Conservation (phyloP, 2,888 invertebrate species). For the Marasmarcha lunaedactyla region DNA sequence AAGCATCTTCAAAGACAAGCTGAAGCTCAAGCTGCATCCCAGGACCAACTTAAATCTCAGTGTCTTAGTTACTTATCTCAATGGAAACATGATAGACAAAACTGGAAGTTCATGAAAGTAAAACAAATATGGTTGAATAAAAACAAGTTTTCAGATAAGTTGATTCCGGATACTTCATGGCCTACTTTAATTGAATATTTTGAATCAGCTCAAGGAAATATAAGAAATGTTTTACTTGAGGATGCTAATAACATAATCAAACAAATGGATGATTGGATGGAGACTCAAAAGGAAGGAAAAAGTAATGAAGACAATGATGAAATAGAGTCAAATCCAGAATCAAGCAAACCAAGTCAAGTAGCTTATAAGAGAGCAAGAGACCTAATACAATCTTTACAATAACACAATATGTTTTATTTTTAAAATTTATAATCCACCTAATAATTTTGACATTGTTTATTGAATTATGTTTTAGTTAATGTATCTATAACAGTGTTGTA, state of each 20-base stretch:
- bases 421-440: conserved; percentile 21
- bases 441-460: too few relatives aligned
- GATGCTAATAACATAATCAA: conserved; percentile 75
- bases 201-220: conserved; percentile 75
- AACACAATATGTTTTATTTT: conserved; percentile 27
- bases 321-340: conserved; percentile 22
- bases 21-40: conserved; percentile 61
- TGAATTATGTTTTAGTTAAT: too few relatives aligned
- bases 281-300: conserved; percentile 30
- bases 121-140: conserved; percentile 82
- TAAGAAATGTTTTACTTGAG: conserved; percentile 71
- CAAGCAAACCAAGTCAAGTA: conserved; percentile 43
- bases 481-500: conserved; percentile 16
- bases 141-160: conserved; percentile 72
- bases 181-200: conserved; percentile 78
- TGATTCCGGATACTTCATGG: conserved; percentile 74
- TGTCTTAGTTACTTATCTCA: conserved; percentile 76
- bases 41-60: conserved; percentile 68
- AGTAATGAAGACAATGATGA: conserved; percentile 30
- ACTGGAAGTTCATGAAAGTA: conserved; percentile 87
- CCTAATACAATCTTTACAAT: conserved; percentile 74
- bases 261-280: conserved; percentile 67
- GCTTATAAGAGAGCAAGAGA: conserved; percentile 74
- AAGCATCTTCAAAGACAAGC: conserved; percentile 70
- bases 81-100: conserved; percentile 77